Conservation (phyloP, 2,797 vertebrate genomes). For the Enteromius unitaeniatus region DNA sequence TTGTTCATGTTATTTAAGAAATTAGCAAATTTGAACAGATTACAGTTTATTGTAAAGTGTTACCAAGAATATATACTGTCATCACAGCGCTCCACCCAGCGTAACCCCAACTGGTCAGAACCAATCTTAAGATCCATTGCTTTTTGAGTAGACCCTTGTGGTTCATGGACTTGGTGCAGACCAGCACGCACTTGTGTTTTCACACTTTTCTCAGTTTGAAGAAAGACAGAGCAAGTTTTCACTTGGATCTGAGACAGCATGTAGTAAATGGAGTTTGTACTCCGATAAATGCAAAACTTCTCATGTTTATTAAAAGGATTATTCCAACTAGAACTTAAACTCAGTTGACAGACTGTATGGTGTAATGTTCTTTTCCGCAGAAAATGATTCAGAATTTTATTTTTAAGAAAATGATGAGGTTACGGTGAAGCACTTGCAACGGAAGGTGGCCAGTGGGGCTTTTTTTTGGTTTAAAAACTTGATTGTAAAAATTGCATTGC, state of each 20-base stretch:
- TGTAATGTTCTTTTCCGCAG: not conserved
- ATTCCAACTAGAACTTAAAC: not conserved
- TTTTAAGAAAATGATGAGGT: not conserved
- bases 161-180: not conserved
- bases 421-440: not conserved
- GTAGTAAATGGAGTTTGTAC: not conserved
- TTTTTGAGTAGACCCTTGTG: slow-evolving; percentile 1
- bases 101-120: not conserved
- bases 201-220: slow-evolving; percentile 6
- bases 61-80: not conserved
- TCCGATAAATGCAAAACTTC: not conserved
- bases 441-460: not conserved
- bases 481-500: too few relatives aligned
- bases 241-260: not conserved
- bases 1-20: too few relatives aligned
- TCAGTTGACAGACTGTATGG: not conserved
- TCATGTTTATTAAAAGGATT: not conserved
- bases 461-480: too few relatives aligned
- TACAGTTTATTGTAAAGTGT: too few relatives aligned
- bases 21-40: too few relatives aligned
- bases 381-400: not conserved
- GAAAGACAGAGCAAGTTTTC: not conserved
- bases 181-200: not conserved
- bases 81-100: not conserved
- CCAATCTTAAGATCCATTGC: not conserved